Evolutionary conservation across 1,140 invertebrate species (phyloP), one percentile per base, ranked within the genome.

Genomic region (Batillaria attramentaria): DNA sequence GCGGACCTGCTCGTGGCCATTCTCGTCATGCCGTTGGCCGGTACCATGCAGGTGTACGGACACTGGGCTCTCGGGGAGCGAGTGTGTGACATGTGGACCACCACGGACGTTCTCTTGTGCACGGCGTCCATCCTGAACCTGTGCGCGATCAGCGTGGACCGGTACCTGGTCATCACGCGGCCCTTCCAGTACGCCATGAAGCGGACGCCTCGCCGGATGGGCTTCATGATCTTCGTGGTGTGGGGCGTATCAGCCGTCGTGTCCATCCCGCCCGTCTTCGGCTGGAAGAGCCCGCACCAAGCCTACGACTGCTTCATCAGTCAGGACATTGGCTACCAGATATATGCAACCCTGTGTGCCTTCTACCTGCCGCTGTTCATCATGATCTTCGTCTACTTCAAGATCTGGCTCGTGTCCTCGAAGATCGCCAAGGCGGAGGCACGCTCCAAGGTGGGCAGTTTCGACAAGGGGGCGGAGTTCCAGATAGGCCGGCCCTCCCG

Each of bases 361-460:
- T 99, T 99, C 91, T 99, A 99, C 92, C 94, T 98, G 78, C 97
- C 97, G 6, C 93, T 98, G 20, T 92, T 96, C 65, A 95, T 98
- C 16, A 98, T 99, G 85, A 94, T 98, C 41, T 94, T 96, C 39
- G 93, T 98, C 4, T 99, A 99, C 91, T 98, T 96, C 95, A 96
- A 95, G 91, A 98, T 99, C 72, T 93, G 90, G 89, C 80, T 86
- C 65, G 90, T 92, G 2, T 92, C 92, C 4, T 88, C 89, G 42
- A 82, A 89, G 78, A 87, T 93, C 46, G 88, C 90, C 33, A 89
- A 89, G 77, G 87, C 87, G 8, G 92, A 93, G 76, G 81, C 80
- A 5, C 84, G 81, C 69, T 87, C 86, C n/a, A 82, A 87, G 50
- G 79, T 86, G 13, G 88, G 87, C 57, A 87, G 83, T 54, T 85